Evolutionary conservation across 2,888 invertebrate species (phyloP).

Genomic region (Eucera pruinosa): DNA sequence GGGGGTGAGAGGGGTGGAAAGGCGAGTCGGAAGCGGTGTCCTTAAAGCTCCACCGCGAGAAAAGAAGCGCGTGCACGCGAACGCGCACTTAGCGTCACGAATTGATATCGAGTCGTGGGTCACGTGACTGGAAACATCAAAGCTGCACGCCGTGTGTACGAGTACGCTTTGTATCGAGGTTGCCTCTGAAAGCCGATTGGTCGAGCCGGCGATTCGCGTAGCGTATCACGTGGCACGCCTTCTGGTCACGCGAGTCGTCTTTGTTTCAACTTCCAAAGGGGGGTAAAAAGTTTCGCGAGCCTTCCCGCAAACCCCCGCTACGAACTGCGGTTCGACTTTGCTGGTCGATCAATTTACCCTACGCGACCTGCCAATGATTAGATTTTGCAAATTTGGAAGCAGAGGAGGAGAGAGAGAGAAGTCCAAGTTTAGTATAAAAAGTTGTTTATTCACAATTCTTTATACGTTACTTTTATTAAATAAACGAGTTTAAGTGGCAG

Average conservation of each 20-base stretch:
- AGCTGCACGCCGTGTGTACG: conserved; percentile 63
- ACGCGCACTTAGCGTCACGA: conserved; percentile 80
- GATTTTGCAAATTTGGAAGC: neutral
- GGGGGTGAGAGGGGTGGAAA: conserved; percentile 46
- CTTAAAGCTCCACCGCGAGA: conserved; percentile 62
- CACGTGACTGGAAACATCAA: conserved; percentile 80
- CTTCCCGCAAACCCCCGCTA: neutral
- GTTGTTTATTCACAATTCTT: too few relatives aligned
- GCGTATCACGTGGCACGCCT: conserved; percentile 82
- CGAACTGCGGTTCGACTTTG: neutral
- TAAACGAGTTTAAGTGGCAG: too few relatives aligned
- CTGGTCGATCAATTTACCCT: neutral
- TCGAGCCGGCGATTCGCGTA: conserved; percentile 75
- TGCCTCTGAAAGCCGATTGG: conserved; percentile 81
- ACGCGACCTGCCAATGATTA: neutral
- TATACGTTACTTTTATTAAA: too few relatives aligned
- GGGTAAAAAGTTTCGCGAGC: conserved; percentile 19
- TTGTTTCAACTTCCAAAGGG: conserved; percentile 52
- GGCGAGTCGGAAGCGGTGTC: conserved; percentile 57
- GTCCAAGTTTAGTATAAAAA: too few relatives aligned
- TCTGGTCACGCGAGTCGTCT: conserved; percentile 79
- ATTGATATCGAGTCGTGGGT: conserved; percentile 75
- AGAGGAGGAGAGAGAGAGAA: too few relatives aligned
- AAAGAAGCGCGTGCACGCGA: conserved; percentile 78
- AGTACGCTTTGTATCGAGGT: conserved; percentile 57